phyloP scores from a whole-genome alignment of 2,113 vertebrate species.

The Dascyllus trimaculatus region DNA sequence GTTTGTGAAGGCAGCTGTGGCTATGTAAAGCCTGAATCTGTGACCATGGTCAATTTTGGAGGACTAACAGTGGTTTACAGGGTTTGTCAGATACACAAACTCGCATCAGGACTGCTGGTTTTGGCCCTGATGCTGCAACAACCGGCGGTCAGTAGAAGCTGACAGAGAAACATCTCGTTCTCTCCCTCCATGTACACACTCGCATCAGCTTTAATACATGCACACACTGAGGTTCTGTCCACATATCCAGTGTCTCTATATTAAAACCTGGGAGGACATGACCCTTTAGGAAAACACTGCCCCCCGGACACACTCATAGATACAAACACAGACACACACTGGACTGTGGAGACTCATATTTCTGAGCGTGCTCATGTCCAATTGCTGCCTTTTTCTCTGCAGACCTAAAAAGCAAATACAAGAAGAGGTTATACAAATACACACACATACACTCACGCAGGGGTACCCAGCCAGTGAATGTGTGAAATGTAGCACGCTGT shows the following conservation, averaged over 20 bases:
- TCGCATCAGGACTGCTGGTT: slow-evolving; percentile 49
- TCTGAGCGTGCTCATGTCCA: slow-evolving; percentile 69
- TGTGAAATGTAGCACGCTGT: slow-evolving; percentile 78
- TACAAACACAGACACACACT: slow-evolving; percentile 45
- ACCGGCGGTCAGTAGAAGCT: slow-evolving; percentile 35
- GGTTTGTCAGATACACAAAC: slow-evolving; percentile 57
- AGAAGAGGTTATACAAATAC: slow-evolving; percentile 80
- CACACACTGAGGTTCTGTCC: slow-evolving; percentile 58
- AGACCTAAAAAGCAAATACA: slow-evolving; percentile 79
- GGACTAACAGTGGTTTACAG: slow-evolving; percentile 44
- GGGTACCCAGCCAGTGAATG: slow-evolving; percentile 58
- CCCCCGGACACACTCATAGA: slow-evolving; percentile 59
- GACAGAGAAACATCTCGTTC: slow-evolving; percentile 36
- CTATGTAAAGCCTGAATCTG: slow-evolving; percentile 23
- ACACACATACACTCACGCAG: slow-evolving; percentile 48
- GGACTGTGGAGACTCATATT: slow-evolving; percentile 70
- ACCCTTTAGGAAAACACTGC: slow-evolving; percentile 80
- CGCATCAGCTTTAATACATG: slow-evolving; percentile 19
- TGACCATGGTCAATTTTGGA: slow-evolving; percentile 42
- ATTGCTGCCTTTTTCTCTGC: slow-evolving; percentile 64
- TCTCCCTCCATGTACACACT: slow-evolving; percentile 8
- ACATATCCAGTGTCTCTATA: slow-evolving; percentile 78
- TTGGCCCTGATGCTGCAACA: slow-evolving; percentile 51
- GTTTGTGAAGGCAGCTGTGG: slow-evolving; percentile 25
- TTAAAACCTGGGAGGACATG: slow-evolving; percentile 80